Percentiles rank a stretch among this genome's conserved stretches.
Conservation (phyloP, 92 coral and sea anemone genomes). For the Blastomussa wellsi region DNA sequence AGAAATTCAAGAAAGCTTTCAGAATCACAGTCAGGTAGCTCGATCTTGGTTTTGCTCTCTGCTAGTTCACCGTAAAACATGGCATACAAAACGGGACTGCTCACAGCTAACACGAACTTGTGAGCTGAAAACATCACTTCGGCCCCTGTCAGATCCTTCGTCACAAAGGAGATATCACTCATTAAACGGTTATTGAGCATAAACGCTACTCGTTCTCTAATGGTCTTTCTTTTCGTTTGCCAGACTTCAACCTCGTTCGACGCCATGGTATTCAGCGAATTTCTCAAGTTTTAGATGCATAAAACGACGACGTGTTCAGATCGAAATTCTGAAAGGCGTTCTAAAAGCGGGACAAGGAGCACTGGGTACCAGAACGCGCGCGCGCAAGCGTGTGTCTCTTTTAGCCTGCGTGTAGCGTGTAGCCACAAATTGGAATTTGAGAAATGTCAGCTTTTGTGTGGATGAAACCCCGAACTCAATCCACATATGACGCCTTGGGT, state of each 20-base stretch:
- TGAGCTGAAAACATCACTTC: constrained; percentile 55
- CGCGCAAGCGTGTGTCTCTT: too few relatives aligned
- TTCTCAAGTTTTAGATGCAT: background rate
- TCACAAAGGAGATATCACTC: constrained; percentile 66
- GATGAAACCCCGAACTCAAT: too few relatives aligned
- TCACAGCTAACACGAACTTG: constrained; percentile 66
- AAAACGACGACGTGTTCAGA: background rate
- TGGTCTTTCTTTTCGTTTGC: constrained; percentile 58
- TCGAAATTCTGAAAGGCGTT: background rate
- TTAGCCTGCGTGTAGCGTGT: too few relatives aligned
- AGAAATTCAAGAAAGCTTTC: constrained; percentile 65
- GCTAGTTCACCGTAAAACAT: constrained; percentile 74
- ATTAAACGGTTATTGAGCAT: constrained; percentile 57
- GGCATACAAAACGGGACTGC: constrained; percentile 74
- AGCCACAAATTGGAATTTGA: too few relatives aligned
- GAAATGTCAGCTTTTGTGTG: too few relatives aligned
- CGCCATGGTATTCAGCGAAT: constrained; percentile 36
- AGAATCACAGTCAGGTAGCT: constrained; percentile 69
- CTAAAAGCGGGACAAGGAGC: too few relatives aligned
- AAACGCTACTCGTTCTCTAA: constrained; percentile 45
- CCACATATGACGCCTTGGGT: too few relatives aligned
- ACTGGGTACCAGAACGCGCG: too few relatives aligned
- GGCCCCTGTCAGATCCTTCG: constrained; percentile 11
- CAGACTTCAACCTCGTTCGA: constrained; percentile 31
- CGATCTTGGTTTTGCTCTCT: constrained; percentile 49